A percentile compares a stretch with the other conserved stretches of the same genome.
phyloP scores from a whole-genome alignment of 2,888 invertebrate species.

The Trissolcus japonicus region DNA sequence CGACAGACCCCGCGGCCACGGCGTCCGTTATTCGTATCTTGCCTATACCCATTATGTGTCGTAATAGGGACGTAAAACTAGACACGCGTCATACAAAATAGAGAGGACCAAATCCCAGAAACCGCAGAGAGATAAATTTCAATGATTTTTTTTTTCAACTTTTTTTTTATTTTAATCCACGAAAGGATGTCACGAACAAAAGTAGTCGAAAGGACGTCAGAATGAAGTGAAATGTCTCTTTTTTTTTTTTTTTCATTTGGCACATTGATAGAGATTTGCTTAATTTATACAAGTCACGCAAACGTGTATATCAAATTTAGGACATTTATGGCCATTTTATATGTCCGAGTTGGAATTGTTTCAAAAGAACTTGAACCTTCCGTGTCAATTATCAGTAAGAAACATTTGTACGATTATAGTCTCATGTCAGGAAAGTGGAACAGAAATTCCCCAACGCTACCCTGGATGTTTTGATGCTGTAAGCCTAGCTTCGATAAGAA shows the following conservation, averaged over 20 bases:
- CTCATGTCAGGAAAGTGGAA: constrained; percentile 38
- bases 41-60: constrained; percentile 57
- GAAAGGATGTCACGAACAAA: too few species aligned
- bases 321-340: too few species aligned
- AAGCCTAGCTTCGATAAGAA: constrained; percentile 15
- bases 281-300: too few species aligned
- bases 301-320: too few species aligned
- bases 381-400: constrained; percentile 30
- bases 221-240: too few species aligned
- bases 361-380: constrained; percentile 16
- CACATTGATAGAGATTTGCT: too few species aligned
- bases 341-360: too few species aligned
- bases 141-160: too few species aligned
- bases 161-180: too few species aligned
- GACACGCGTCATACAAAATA: constrained; percentile 13
- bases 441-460: constrained; percentile 23
- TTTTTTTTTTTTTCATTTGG: too few species aligned
- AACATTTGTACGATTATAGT: constrained; percentile 14
- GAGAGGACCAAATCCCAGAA: constrained; percentile 18
- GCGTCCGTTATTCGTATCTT: constrained; percentile 62
- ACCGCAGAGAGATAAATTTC: not conserved
- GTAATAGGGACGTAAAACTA: constrained; percentile 40
- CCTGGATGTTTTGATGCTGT: too few species aligned
- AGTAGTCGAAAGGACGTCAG: too few species aligned
- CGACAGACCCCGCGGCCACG: constrained; percentile 61